Percentiles rank a stretch among this genome's conserved stretches.
These are phyloP conservation scores for Dipodomys spectabilis DNA, from an alignment of 2,113 vertebrate genomes.

Conservation along the genomic window DNA sequence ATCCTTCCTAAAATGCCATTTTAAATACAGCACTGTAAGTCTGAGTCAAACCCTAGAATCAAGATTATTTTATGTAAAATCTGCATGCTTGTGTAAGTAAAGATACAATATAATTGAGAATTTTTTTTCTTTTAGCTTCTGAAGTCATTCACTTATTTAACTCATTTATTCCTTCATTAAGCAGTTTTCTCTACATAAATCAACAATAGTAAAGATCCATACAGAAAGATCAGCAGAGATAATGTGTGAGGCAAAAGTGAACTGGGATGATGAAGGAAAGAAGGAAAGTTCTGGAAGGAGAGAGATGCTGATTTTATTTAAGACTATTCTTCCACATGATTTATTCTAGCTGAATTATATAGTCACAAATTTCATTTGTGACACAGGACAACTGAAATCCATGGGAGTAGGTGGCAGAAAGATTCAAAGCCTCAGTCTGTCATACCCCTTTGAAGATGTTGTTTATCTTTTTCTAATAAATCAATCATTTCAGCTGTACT, in stretches of 20 bases:
- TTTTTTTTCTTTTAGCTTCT: not conserved
- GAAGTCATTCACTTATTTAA: conserved; percentile 12
- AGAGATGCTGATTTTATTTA: conserved; percentile 28
- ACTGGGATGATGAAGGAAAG: not conserved
- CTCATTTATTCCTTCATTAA: conserved; percentile 12
- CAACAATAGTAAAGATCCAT: not conserved
- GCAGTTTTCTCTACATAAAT: conserved; percentile 6
- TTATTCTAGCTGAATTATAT: not conserved
- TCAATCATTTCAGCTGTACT: not conserved
- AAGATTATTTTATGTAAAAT: conserved; percentile 26
- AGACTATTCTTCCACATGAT: not conserved
- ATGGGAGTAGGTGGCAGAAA: not conserved
- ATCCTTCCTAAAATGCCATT: conserved; percentile 4
- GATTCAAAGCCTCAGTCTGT: not conserved
- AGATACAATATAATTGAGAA: not conserved
- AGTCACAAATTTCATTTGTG: not conserved
- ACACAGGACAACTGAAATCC: not conserved
- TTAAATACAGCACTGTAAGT: conserved; percentile 34
- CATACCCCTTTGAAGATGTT: not conserved
- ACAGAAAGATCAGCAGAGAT: not conserved
- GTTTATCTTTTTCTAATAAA: not conserved
- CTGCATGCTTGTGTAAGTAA: conserved; percentile 11
- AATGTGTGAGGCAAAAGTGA: not conserved
- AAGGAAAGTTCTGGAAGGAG: not conserved
- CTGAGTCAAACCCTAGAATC: conserved; percentile 42